phyloP scores from a whole-genome alignment of 2,888 invertebrate species.

The Archips crataeganus region DNA sequence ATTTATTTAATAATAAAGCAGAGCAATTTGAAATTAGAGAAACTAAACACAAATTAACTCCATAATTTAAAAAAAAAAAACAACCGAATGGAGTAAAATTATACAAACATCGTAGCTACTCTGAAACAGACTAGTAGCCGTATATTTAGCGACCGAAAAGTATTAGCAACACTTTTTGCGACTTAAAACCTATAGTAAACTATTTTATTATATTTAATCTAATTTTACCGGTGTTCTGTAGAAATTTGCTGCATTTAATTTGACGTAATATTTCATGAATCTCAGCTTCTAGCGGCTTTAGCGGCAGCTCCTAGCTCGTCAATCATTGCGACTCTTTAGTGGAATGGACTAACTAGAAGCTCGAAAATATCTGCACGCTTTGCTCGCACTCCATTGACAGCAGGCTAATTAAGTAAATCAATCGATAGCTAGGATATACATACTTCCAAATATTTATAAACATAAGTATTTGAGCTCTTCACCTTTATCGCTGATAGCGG shows the following conservation, averaged over 20 bases:
- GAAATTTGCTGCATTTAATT: background rate
- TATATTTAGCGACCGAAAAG: background rate
- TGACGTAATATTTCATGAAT: background rate
- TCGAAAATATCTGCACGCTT: no score
- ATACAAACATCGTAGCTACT: background rate
- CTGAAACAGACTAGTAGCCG: background rate
- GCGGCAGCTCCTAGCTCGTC: no score
- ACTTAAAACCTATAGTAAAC: background rate
- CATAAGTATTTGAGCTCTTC: no score
- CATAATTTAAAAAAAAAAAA: constrained; percentile 2
- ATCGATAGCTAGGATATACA: no score
- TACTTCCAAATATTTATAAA: no score
- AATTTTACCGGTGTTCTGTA: background rate
- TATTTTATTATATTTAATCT: background rate
- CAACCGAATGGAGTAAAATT: background rate
- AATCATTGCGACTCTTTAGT: no score
- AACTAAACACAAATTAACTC: constrained; percentile 1
- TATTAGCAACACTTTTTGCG: background rate
- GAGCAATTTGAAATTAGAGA: constrained; percentile 5
- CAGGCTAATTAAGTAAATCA: no score
- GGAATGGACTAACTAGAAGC: no score
- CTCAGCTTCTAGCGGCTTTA: background rate
- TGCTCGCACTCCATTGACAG: no score
- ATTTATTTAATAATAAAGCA: constrained; percentile 13
- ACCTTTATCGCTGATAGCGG: no score